Evolutionary conservation across 2,113 vertebrate species (phyloP).

Genomic region (Ondatra zibethicus): DNA sequence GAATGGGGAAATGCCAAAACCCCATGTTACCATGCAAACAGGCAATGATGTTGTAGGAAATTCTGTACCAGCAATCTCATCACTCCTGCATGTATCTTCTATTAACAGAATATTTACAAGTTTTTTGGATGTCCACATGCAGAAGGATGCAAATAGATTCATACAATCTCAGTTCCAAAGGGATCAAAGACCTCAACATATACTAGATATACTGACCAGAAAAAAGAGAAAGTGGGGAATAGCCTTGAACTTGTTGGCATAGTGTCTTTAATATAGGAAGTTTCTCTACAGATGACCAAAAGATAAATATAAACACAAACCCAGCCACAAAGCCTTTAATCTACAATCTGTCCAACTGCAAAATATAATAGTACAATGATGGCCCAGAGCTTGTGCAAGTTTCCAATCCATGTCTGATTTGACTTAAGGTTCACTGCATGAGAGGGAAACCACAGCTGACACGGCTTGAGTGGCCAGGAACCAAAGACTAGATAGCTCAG

Average conservation of each 20-base stretch:
- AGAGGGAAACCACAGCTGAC: neutral
- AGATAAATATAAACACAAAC: neutral
- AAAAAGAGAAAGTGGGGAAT: neutral
- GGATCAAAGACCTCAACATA: neutral
- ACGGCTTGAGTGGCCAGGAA: neutral
- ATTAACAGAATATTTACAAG: neutral
- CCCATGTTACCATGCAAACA: neutral
- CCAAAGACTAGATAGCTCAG: neutral
- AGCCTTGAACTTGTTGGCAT: neutral
- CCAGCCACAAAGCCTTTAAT: neutral
- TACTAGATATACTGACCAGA: neutral
- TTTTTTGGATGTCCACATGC: neutral
- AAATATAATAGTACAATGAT: neutral
- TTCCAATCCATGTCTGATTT: neutral
- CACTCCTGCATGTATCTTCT: neutral
- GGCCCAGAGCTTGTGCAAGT: neutral
- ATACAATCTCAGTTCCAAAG: neutral
- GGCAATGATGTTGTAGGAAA: neutral
- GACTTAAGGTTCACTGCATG: neutral
- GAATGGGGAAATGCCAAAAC: neutral
- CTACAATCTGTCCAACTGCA: neutral
- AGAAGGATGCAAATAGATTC: neutral
- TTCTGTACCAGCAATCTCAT: neutral
- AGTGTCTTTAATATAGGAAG: neutral
- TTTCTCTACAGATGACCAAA: neutral